These are phyloP conservation scores for Falco peregrinus DNA, from an alignment of 2,797 vertebrate genomes.

Conservation along the genomic window DNA sequence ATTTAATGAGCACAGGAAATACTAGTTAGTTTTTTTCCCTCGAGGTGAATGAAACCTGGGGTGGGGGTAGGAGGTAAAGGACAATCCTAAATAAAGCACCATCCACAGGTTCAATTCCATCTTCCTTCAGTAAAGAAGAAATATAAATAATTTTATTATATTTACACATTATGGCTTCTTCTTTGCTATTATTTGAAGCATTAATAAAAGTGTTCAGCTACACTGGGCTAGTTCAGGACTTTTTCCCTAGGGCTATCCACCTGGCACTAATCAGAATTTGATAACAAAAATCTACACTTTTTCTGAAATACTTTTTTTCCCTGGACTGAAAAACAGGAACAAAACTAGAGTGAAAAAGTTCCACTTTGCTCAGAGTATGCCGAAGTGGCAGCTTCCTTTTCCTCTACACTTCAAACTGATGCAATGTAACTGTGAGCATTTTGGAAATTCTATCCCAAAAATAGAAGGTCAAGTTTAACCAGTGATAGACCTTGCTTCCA, in stretches of 20 bases:
- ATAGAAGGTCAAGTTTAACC: not conserved
- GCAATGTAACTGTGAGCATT: not conserved
- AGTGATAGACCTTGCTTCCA: not conserved
- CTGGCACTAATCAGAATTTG: not conserved
- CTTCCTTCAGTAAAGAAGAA: not conserved
- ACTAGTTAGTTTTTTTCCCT: not conserved
- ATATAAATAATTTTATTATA: not conserved
- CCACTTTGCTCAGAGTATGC: not conserved
- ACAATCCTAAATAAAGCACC: not conserved
- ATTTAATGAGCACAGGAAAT: not conserved
- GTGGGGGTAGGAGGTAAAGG: not conserved
- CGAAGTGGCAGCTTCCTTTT: not conserved
- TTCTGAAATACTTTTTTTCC: not conserved
- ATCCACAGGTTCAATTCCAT: not conserved
- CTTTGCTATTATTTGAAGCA: not conserved
- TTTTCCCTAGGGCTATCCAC: not conserved
- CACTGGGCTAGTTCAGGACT: not conserved
- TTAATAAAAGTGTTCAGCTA: not conserved
- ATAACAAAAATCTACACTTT: not conserved
- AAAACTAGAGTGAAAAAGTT: not conserved
- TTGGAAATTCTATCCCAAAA: not conserved
- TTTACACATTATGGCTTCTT: not conserved
- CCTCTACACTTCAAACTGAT: not conserved
- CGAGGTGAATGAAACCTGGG: not conserved
- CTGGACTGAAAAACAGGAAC: not conserved